Evolutionary conservation across 2,797 vertebrate species (phyloP), one percentile per base, ranked within the genome.

Genomic region (Rachycentron canadum): DNA sequence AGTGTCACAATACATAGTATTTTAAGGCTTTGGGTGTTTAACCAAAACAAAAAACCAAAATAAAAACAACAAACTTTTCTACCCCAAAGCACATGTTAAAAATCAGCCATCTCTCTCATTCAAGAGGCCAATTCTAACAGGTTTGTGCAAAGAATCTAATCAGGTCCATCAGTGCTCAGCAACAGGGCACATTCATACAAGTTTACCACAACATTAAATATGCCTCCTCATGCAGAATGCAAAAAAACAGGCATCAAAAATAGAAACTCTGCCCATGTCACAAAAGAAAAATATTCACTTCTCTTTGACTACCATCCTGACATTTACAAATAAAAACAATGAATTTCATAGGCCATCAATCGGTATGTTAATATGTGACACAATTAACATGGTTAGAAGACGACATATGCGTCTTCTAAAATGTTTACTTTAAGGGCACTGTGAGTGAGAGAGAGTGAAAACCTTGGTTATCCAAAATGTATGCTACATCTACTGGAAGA

Each of bases 1-100:
- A 92, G 90, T 93, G 90, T 94, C 90, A 91, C 93, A 96, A 95
- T 95, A 95, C 94, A 95, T 95, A 95, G 94, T 95, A 96, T 96
- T 95, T 95, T 94, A 95, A 95, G 93, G 93, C 94, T 94, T 94
- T 92, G 91, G 92, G 92, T 93, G 85, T 90, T 87, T 79, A 85
- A 91, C 75, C 73, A 77, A 86, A 83, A 78, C 81, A 80, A 76
- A 19, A 12, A 74, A 64, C 43, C 56, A 74, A 78, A 81, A 56
- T 11, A 17, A 67, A 62, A 55, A 58, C 60, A 82, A 71, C 26
- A 82, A 86, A 67, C 53, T 81, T 86, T 91, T 87, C 73, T 82
- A 76, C 73, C 90, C 92, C 90, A 90, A 93, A 94, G 88, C 91
- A 90, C 90, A 88, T 65, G 86, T 90, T 91, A 55, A 92, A 89